A percentile compares a stretch with the other conserved stretches of the same genome.
Evolutionary conservation across 2,797 vertebrate species (phyloP).

Genomic region (Intellagama lesueurii): DNA sequence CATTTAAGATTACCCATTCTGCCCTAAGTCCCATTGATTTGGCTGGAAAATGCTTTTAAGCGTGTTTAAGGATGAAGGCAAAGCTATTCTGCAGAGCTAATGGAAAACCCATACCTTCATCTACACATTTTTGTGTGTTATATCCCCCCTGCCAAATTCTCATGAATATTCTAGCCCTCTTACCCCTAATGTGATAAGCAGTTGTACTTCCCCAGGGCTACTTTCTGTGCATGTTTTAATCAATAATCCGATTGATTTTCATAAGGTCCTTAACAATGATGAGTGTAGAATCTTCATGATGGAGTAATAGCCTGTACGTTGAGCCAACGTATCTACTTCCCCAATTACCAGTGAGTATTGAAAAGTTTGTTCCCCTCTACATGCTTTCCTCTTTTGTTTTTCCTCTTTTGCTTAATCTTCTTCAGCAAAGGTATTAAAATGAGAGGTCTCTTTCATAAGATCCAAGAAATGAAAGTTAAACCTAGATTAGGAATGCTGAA

Average conservation of each 20-base stretch:
- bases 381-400: no score
- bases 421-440: no score
- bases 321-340: neutral
- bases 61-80: constrained; percentile 8
- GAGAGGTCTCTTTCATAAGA: no score
- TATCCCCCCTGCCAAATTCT: neutral
- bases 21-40: constrained; percentile 12
- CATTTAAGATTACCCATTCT: constrained; percentile 4
- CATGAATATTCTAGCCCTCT: constrained; percentile 2
- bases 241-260: neutral
- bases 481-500: no score
- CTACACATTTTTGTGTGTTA: neutral
- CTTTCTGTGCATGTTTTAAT: neutral
- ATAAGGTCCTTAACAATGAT: neutral
- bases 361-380: no score
- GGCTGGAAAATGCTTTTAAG: neutral
- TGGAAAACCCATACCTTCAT: constrained; percentile 9
- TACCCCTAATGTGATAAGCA: neutral
- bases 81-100: constrained; percentile 18
- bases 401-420: no score
- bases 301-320: neutral
- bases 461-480: no score
- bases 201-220: neutral
- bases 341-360: no score
- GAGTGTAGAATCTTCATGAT: neutral